Conservation (phyloP, 2,797 vertebrate species). For the Limnodromus scolopaceus region DNA sequence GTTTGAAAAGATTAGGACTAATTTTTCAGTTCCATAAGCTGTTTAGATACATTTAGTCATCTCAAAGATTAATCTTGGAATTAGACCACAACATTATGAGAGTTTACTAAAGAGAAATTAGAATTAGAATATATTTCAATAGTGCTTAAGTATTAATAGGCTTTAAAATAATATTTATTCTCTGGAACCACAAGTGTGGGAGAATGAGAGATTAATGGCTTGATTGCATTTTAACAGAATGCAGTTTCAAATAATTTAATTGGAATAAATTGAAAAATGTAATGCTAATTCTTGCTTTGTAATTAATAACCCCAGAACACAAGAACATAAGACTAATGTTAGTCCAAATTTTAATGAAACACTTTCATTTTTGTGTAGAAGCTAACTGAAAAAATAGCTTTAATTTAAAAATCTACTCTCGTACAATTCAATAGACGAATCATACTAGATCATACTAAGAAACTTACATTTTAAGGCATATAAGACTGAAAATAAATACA, state of each 20-base stretch:
- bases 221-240: background rate
- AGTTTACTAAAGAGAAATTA: conserved; percentile 32
- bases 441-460: background rate
- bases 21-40: conserved; percentile 33
- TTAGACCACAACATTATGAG: background rate
- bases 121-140: conserved; percentile 13
- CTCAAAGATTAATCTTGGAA: conserved; percentile 37
- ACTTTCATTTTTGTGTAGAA: background rate
- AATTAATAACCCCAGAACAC: background rate
- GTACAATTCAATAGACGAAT: background rate
- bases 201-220: background rate
- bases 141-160: background rate
- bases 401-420: background rate
- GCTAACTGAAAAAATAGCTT: background rate
- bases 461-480: background rate
- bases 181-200: background rate
- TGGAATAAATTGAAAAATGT: background rate
- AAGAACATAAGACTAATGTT: background rate
- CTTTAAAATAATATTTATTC: conserved; percentile 11
- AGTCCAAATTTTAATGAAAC: background rate
- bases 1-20: conserved; percentile 48
- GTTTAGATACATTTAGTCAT: conserved; percentile 9
- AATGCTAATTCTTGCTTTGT: background rate
- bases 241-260: background rate
- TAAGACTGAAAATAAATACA: background rate